Evolutionary conservation across 2,888 invertebrate species (phyloP), one percentile per base, ranked within the genome.

Genomic region (Acanthoscelides obtectus): DNA sequence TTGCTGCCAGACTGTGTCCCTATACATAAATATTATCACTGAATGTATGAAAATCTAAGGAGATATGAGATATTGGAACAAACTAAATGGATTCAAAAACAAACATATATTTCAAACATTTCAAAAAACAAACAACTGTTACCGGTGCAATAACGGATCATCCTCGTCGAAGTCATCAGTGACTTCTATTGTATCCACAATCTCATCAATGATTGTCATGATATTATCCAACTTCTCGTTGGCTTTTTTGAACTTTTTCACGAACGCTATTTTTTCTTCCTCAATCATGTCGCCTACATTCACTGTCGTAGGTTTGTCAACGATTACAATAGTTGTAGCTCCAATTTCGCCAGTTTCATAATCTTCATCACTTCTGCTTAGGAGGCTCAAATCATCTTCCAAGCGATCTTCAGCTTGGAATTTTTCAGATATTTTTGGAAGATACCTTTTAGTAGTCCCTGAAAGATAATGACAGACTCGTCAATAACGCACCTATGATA

Each of bases 181-280:
- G 19, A 83, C 79, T 72, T 84, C 85, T 64, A 85, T 84, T 25
- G 84, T 84, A 75, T 83, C 84, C 21, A 85, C 83, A 75, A 85
- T 85, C 77, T 84, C 83, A 76, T 83, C 83, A 72, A 85, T 84
- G 72, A 84, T 83, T 70, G 76, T 79, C 81, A 85, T 83, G 20
- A 85, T 82, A 75, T 83, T 81, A 63, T 84, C 84, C 68, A 85
- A 80, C 73, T 84, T 82, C 74, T 83, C 80, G 72, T 83, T 83
- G 4, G 84, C 83, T 67, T 79, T 81, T 67, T 83, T 79, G 74
- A 83, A 82, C 71, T 83, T 81, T 22, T 79, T 79, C 17, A 80
- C 77, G 72, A 79, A 76, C 2, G 66, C 72, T 22, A 75, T 65
- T 72, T 76, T 78, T 22, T 76, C 76, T 65, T 77, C 75, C 70